Evolutionary conservation across 2,797 vertebrate species (phyloP), one percentile per base, ranked within the genome.

Genomic region (Luscinia luscinia): DNA sequence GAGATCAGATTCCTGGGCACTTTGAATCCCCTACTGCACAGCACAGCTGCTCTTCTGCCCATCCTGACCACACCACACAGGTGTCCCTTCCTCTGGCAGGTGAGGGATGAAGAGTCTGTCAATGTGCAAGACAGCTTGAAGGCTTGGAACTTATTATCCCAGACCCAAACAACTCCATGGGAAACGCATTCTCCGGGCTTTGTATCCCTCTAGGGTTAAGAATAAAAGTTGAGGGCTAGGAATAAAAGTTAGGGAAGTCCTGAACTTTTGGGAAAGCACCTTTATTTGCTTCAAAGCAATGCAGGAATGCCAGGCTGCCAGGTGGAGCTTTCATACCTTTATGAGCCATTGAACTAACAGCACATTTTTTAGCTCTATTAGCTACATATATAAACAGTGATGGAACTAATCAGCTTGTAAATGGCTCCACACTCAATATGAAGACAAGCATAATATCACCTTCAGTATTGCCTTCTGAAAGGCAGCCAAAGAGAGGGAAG

Each of bases 321-420:
- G 91, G 74, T 80, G 78, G 87, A 87, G 49, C 45, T 83, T 89
- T 77, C 82, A 80, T 63, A 45, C 41, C 13, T 89, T 83, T 41
- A 67, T 40, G 76, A 94, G 30, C 75, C 64, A 54, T 26, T 89
- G 68, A 94, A 77, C 36, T 84, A 51, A 77, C n/a, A 68, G 72
- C 68, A 83, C 1, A 24, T 69, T 46, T 94, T 94, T 95, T 84
- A 94, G 82, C 54, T 85, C 86, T 78, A 30, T 85, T 93, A 89
- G 64, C 48, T 72, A 66, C 1, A 2, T 26, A 40, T 54, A 84
- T 18, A 63, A 90, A 62, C 27, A 76, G 52, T 55, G 73, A 61
- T 45, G 52, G 40, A 87, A 48, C 72, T 38, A 69, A 81, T 77
- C 75, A 93, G 15, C 85, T 79, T 84, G 83, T n/a, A 86, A 88